Conservation (phyloP, 2,888 invertebrate species). For the Mongoloraphidia duomilia region DNA sequence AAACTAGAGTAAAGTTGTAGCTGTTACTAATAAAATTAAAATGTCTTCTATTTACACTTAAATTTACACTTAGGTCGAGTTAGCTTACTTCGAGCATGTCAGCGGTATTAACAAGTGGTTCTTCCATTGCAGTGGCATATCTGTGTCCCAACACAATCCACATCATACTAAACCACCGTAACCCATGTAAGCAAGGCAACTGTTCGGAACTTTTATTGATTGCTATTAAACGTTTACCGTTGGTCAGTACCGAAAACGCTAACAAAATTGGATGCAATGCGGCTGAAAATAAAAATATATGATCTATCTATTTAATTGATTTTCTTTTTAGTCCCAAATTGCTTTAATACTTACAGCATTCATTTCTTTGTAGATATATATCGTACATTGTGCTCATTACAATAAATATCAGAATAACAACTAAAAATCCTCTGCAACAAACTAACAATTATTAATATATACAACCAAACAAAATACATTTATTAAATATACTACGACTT, state of each 20-base stretch:
- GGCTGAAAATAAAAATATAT: slow-evolving; percentile 11
- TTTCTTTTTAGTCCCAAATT: slow-evolving; percentile 3
- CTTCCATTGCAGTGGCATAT: slow-evolving; percentile 17
- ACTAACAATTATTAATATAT: background rate
- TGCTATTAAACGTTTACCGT: slow-evolving; percentile 27
- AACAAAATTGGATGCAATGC: slow-evolving; percentile 11
- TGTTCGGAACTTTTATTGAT: slow-evolving; percentile 25
- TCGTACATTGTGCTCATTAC: slow-evolving; percentile 15
- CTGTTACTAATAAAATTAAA: no score
- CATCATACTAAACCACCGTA: no score
- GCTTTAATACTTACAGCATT: slow-evolving; percentile 14
- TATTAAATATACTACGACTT: no score
- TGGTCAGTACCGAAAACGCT: slow-evolving; percentile 30
- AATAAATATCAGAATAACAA: slow-evolving; percentile 5
- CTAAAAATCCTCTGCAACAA: background rate
- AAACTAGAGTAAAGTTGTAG: no score
- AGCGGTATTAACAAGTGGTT: slow-evolving; percentile 14
- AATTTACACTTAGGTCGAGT: background rate
- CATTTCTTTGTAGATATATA: slow-evolving; percentile 7
- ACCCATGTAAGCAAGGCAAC: slow-evolving; percentile 32
- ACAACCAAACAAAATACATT: background rate
- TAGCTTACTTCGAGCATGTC: slow-evolving; percentile 3
- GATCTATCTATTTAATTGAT: background rate
- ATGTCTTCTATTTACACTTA: no score
- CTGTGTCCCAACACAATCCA: slow-evolving; percentile 34